These are phyloP conservation scores for Nephila pilipes DNA, from an alignment of 1,140 invertebrate species.

Conservation along the genomic window DNA sequence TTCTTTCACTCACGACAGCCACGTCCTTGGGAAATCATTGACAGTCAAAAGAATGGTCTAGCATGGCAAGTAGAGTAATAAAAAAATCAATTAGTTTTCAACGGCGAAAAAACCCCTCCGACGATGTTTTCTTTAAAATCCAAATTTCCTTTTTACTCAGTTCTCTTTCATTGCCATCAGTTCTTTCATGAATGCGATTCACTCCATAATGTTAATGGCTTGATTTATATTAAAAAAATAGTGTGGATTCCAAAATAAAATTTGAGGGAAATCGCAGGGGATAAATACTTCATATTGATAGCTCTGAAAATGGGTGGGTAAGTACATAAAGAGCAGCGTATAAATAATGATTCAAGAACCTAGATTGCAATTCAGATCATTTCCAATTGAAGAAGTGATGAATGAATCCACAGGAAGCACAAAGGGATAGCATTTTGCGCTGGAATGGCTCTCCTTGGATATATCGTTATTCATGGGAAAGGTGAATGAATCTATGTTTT, in stretches of 20 bases:
- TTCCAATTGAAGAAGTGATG: slow-evolving; percentile 15
- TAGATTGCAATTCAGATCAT: slow-evolving; percentile 31
- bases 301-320: neutral
- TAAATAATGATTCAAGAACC: slow-evolving; percentile 2
- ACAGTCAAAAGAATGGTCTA: slow-evolving; percentile 29
- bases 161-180: neutral
- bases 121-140: slow-evolving; percentile 8
- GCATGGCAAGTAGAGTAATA: slow-evolving; percentile 1
- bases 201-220: slow-evolving; percentile 1
- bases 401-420: neutral
- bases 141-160: neutral
- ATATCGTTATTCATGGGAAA: slow-evolving; percentile 17
- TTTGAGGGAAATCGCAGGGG: neutral
- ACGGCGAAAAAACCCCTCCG: neutral
- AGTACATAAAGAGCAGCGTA: neutral
- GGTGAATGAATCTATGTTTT: slow-evolving; percentile 18
- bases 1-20: slow-evolving; percentile 1
- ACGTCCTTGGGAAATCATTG: slow-evolving; percentile 37
- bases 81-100: slow-evolving; percentile 39
- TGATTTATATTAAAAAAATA: slow-evolving; percentile 14
- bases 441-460: neutral
- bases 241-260: neutral
- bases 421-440: neutral
- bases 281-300: slow-evolving; percentile 27
- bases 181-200: slow-evolving; percentile 10